Conservation (phyloP, 2,797 vertebrate species). For the Squalus acanthias region DNA sequence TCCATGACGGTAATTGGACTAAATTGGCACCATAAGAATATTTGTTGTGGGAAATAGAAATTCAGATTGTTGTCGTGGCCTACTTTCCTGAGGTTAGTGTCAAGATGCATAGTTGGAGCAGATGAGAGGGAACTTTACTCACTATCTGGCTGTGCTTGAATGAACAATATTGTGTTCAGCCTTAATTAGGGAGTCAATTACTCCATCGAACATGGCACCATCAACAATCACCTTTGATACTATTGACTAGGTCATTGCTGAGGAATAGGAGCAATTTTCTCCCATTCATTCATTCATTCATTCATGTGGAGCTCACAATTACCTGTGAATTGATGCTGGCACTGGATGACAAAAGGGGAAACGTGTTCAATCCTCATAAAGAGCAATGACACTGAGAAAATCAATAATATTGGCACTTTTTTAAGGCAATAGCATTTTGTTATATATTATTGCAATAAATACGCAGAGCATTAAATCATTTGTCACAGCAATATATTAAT, state of each 20-base stretch:
- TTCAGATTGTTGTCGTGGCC: not conserved
- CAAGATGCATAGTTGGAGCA: not conserved
- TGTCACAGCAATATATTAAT: not conserved
- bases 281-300: not conserved
- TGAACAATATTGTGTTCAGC: not conserved
- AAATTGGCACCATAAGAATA: not conserved
- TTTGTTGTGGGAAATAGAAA: conserved; percentile 15
- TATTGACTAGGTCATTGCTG: not conserved
- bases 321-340: not conserved
- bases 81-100: not conserved
- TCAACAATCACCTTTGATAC: not conserved
- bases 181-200: not conserved
- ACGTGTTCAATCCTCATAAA: not conserved
- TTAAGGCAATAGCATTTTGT: not conserved
- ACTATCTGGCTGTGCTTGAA: not conserved
- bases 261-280: not conserved
- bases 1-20: not conserved
- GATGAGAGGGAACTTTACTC: not conserved
- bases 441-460: not conserved
- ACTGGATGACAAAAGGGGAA: not conserved
- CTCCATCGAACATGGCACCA: not conserved
- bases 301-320: not conserved
- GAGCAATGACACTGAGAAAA: not conserved
- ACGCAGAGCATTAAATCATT: not conserved
- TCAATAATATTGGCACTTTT: not conserved